Evolutionary conservation across 2,113 vertebrate genomes (phyloP).

Genomic region (Anolis sagrei): DNA sequence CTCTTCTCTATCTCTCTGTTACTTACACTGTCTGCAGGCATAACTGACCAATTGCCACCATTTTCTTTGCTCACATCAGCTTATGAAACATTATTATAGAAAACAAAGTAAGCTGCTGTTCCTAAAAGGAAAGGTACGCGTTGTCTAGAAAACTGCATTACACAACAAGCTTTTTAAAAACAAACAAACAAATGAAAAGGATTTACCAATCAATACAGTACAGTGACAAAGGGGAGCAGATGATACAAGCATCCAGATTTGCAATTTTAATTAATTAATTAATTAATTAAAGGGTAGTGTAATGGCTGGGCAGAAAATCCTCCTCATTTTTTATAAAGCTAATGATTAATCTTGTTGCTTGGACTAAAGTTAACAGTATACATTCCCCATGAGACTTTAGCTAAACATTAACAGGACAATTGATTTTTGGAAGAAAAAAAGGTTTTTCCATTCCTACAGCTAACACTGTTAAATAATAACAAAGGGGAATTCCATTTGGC

Average conservation of each 20-base stretch:
- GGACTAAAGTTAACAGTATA: neutral
- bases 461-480: neutral
- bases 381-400: neutral
- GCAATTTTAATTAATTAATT: neutral
- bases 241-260: neutral
- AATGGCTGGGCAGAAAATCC: neutral
- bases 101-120: neutral
- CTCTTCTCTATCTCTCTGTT: neutral
- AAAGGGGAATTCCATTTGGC: neutral
- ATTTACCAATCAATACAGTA: neutral
- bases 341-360: neutral
- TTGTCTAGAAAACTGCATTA: neutral
- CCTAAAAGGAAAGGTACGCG: neutral
- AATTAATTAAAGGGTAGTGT: neutral
- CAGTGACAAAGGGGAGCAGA: neutral
- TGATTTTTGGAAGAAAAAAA: slow-evolving; percentile 23
- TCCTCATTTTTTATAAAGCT: neutral
- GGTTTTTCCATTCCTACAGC: neutral
- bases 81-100: neutral
- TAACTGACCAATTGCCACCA: neutral
- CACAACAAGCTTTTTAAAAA: neutral
- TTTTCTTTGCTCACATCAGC: neutral
- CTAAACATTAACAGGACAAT: neutral
- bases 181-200: neutral
- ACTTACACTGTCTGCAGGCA: neutral